Evolutionary conservation across 2,797 vertebrate genomes (phyloP).

Genomic region (Enteromius thamalakanensis): DNA sequence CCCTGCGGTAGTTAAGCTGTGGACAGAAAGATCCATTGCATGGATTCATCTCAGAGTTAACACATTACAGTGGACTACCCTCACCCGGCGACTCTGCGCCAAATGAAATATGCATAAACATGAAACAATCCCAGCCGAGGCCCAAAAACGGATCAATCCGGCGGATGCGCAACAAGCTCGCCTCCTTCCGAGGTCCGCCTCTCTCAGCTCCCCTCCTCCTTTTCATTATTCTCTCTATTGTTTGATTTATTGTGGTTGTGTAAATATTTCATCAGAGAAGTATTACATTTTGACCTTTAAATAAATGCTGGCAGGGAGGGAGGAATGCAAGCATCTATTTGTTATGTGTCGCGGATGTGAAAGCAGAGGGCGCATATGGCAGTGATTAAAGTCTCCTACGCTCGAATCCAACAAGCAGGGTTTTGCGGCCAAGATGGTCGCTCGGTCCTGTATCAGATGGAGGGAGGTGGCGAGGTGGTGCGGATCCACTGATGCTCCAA

Average conservation of each 20-base stretch:
- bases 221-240: slow-evolving; percentile 61
- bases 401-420: slow-evolving; percentile 33
- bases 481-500: slow-evolving; percentile 22
- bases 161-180: slow-evolving; percentile 31
- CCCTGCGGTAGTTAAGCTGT: slow-evolving; percentile 42
- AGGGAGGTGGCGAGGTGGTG: slow-evolving; percentile 13
- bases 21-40: slow-evolving; percentile 55
- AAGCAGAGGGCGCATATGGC: slow-evolving; percentile 54
- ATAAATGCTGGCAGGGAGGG: slow-evolving; percentile 61
- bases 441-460: slow-evolving; percentile 7
- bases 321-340: slow-evolving; percentile 54
- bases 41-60: slow-evolving; percentile 47
- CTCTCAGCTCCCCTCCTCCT: slow-evolving; percentile 15
- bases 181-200: slow-evolving; percentile 10
- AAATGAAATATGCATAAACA: slow-evolving; percentile 59
- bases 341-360: slow-evolving; percentile 48
- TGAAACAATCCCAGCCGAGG: slow-evolving; percentile 46
- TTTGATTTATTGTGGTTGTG: slow-evolving; percentile 67
- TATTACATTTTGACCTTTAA: slow-evolving; percentile 68
- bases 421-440: slow-evolving; percentile 44
- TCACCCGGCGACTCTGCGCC: slow-evolving; percentile 11
- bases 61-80: slow-evolving; percentile 40
- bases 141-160: slow-evolving; percentile 51
- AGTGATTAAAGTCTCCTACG: slow-evolving; percentile 59
- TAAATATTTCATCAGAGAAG: slow-evolving; percentile 69